Evolutionary conservation across 2,113 vertebrate species (phyloP), one percentile per base, ranked within the genome.

Genomic region (Clinocottus analis): DNA sequence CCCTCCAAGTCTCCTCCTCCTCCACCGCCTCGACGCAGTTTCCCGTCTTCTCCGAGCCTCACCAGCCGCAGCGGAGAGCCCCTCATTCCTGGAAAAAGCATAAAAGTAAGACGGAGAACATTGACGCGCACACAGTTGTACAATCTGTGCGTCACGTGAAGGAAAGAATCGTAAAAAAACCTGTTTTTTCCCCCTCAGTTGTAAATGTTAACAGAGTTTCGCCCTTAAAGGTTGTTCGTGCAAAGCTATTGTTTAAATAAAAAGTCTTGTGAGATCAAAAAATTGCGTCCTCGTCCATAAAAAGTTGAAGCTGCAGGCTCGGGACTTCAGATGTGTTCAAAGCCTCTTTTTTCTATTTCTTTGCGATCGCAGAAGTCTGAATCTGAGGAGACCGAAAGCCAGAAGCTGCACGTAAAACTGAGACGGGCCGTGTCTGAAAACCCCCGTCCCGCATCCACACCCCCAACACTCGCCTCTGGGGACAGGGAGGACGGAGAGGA

Each of bases 1-100:
- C 98, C 98, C 14, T 99, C 98, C 65, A 99, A 99, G 78, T 99
- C 98, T 0, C 98, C 98, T 0, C 98, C 98, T 0, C 98, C 98
- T 0, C 97, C 98, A 0, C 98, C 97, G 1, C 98, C 98, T 0
- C 95, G 97, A 66, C 96, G 97, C 33, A 99, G 98, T 86, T 98
- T 99, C 90, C 98, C 98, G 0, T 99, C 98, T 0, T 97, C 97
- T 53, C 98, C 98, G 0, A 96, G 97, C 17, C 86, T 98, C 45
- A 98, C 96, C 87, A 96, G 96, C 1, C 97, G 98, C 87, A 98
- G 96, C 0, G 98, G 98, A 1, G 98, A 99, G 87, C 94, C 96
- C 14, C 96, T 99, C 9, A 89, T 97, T 89, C 96, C 97, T 80
- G 97, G 96, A 87, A 99, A 98, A 93, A 96, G 89, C 35, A 85